phyloP scores from a whole-genome alignment of 1,140 invertebrate genomes.

The Colletes gigas region DNA sequence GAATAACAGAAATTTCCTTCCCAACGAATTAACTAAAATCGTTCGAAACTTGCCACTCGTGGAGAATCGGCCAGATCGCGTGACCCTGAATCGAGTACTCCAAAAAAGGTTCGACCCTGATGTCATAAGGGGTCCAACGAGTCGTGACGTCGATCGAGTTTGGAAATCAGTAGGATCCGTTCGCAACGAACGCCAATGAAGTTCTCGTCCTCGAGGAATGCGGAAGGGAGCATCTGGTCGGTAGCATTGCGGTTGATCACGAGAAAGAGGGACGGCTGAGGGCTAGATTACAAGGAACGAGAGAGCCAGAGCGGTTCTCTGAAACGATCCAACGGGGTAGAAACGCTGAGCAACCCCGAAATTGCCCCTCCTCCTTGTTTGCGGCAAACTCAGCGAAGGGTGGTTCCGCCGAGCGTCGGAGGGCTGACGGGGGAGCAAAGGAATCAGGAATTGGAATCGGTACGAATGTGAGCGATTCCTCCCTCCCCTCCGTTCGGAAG shows the following conservation, averaged over 20 bases:
- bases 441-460: slow-evolving; percentile 54
- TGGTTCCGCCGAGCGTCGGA: not conserved
- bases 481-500: not conserved
- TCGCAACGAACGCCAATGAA: slow-evolving; percentile 30
- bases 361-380: slow-evolving; percentile 74
- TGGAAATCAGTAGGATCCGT: slow-evolving; percentile 19
- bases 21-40: too few relatives aligned
- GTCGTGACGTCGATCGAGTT: slow-evolving; percentile 19
- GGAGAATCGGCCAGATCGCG: too few relatives aligned
- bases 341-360: slow-evolving; percentile 76
- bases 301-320: slow-evolving; percentile 50
- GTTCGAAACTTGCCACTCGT: too few relatives aligned
- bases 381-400: slow-evolving; percentile 62
- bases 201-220: slow-evolving; percentile 26
- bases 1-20: too few relatives aligned
- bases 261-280: not conserved
- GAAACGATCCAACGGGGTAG: slow-evolving; percentile 58
- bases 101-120: not conserved
- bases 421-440: slow-evolving; percentile 11
- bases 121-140: slow-evolving; percentile 16
- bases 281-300: not conserved
- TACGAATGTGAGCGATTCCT: slow-evolving; percentile 48
- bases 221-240: slow-evolving; percentile 40
- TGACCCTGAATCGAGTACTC: too few relatives aligned
- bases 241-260: slow-evolving; percentile 54